These are phyloP conservation scores for Cranoglanis bouderius DNA, from an alignment of 2,113 vertebrate genomes.

Conservation along the genomic window DNA sequence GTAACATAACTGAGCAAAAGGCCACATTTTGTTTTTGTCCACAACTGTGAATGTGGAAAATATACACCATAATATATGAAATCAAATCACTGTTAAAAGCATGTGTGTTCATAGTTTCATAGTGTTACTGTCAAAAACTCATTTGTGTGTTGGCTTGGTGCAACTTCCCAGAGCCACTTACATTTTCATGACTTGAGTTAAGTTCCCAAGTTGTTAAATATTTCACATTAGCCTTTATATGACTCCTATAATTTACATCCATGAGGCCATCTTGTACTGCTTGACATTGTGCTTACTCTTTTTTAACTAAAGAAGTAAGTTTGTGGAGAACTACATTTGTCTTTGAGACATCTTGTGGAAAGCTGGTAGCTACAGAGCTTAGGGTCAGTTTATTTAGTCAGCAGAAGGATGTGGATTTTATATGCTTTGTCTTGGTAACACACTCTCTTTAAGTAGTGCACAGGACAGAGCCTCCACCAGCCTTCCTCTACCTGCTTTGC, in stretches of 20 bases:
- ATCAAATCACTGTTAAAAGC: neutral
- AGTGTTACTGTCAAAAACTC: neutral
- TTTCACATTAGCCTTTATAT: neutral
- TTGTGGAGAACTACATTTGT: neutral
- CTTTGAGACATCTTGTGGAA: constrained; percentile 61
- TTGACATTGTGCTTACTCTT: neutral
- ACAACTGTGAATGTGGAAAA: neutral
- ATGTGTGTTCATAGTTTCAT: neutral
- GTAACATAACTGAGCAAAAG: neutral
- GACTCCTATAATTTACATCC: neutral
- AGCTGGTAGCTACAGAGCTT: constrained; percentile 53
- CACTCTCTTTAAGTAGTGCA: constrained; percentile 5
- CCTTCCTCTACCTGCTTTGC: constrained; percentile 33
- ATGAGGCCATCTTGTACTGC: neutral
- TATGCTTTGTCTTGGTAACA: constrained; percentile 35
- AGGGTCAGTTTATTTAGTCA: constrained; percentile 59
- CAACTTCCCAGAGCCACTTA: neutral
- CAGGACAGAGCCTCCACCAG: neutral
- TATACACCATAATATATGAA: neutral
- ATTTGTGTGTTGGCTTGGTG: neutral
- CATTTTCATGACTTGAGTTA: neutral
- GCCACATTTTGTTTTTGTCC: neutral
- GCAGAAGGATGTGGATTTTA: constrained; percentile 56
- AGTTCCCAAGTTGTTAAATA: neutral
- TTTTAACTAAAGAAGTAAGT: neutral